phyloP scores from a whole-genome alignment of 2,888 invertebrate species.

The Galerucella pusilla region DNA sequence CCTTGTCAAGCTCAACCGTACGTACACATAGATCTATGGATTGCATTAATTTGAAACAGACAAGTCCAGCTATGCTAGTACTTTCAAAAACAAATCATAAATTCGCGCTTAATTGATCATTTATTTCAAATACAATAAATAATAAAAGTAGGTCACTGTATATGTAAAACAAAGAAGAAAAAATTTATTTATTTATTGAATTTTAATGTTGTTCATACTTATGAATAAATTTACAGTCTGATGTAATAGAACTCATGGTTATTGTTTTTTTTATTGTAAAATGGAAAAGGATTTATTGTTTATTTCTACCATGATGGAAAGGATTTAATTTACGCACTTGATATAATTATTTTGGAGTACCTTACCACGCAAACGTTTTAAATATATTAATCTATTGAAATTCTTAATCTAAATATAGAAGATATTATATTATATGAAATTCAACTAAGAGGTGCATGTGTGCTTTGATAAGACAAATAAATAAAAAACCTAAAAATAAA shows the following conservation, averaged over 20 bases:
- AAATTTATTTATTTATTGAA: slow-evolving; percentile 3
- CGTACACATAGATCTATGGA: too few relatives aligned
- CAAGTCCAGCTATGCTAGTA: background rate
- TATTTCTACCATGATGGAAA: background rate
- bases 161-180: background rate
- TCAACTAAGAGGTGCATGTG: slow-evolving; percentile 1
- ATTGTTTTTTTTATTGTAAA: background rate
- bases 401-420: slow-evolving; percentile 1
- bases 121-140: background rate
- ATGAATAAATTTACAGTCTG: background rate
- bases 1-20: too few relatives aligned
- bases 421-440: slow-evolving; percentile 2
- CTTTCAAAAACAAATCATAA: background rate
- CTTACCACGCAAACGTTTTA: background rate
- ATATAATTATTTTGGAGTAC: background rate
- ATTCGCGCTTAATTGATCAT: background rate
- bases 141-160: background rate
- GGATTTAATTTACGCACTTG: background rate
- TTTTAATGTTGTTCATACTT: background rate
- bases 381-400: background rate
- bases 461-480: slow-evolving; percentile 1
- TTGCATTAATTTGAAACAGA: background rate
- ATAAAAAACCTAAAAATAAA: slow-evolving; percentile 14
- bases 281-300: background rate
- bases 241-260: background rate